Conservation (phyloP, 2,797 vertebrate genomes). For the Coracias cyanogaster region DNA sequence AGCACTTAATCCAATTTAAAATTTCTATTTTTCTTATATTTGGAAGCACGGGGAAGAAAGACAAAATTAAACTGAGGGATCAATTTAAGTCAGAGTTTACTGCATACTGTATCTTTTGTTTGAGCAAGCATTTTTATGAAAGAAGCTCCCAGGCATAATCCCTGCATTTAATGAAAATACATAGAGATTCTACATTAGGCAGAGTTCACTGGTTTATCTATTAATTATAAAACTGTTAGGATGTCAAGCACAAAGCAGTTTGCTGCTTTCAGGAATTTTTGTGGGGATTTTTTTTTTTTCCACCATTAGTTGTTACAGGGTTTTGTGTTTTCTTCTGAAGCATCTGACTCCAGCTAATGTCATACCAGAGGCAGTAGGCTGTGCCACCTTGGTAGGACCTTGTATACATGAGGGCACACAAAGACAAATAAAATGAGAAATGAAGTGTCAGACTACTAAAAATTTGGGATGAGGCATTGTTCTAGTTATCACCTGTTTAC, state of each 20-base stretch:
- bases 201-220: background rate
- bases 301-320: background rate
- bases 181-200: background rate
- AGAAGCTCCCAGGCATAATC: background rate
- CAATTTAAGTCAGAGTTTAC: background rate
- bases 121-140: background rate
- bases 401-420: background rate
- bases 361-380: background rate
- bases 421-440: background rate
- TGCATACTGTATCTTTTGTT: background rate
- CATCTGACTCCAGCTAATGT: background rate
- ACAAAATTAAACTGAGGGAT: background rate
- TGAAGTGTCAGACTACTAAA: background rate
- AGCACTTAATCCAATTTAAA: background rate
- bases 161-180: background rate
- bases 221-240: background rate
- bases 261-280: background rate
- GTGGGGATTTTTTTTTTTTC: background rate
- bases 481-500: background rate
- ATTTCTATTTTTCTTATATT: background rate
- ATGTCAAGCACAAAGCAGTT: background rate
- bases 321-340: background rate
- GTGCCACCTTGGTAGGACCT: rapidly evolving
- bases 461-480: background rate
- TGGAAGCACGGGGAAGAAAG: background rate